These are phyloP conservation scores for Schmidtea mediterranea DNA, from an alignment of 1,140 invertebrate species.

Conservation along the genomic window DNA sequence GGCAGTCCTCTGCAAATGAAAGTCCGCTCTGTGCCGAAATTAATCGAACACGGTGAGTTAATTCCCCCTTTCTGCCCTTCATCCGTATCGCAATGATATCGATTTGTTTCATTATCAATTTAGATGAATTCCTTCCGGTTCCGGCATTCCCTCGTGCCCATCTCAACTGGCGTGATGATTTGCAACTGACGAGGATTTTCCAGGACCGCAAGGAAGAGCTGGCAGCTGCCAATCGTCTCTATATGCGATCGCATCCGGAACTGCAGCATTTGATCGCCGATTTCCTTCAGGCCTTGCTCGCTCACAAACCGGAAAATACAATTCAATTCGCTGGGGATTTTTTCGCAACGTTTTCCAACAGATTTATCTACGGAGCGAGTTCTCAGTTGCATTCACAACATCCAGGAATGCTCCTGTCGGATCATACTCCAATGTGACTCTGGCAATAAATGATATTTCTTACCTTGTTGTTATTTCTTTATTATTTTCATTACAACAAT, in stretches of 20 bases:
- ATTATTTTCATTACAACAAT: too few species aligned
- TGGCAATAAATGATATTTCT: too few species aligned
- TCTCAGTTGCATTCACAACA: too few species aligned
- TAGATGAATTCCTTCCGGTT: conserved; percentile 22
- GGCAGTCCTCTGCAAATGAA: conserved; percentile 27
- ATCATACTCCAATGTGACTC: too few species aligned
- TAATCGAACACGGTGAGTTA: conserved; percentile 17
- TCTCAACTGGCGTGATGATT: conserved; percentile 24
- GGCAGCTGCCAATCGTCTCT: conserved; percentile 19
- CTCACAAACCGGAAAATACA: conserved; percentile 24
- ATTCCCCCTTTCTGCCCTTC: neutral
- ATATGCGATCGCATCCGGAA: conserved; percentile 24
- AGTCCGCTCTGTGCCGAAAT: conserved; percentile 14
- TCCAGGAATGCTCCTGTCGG: too few species aligned
- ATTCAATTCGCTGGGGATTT: conserved; percentile 23
- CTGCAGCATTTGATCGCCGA: conserved; percentile 21
- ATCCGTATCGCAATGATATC: too few species aligned
- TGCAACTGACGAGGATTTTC: conserved; percentile 23
- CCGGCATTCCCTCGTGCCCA: conserved; percentile 21
- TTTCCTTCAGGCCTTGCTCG: conserved; percentile 24
- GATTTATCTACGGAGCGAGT: neutral
- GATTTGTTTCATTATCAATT: too few species aligned
- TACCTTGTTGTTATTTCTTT: too few species aligned
- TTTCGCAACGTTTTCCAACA: conserved; percentile 23
- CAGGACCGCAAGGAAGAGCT: conserved; percentile 25